Evolutionary conservation across 2,888 invertebrate species (phyloP), one percentile per base, ranked within the genome.

Genomic region (Blera fallax): DNA sequence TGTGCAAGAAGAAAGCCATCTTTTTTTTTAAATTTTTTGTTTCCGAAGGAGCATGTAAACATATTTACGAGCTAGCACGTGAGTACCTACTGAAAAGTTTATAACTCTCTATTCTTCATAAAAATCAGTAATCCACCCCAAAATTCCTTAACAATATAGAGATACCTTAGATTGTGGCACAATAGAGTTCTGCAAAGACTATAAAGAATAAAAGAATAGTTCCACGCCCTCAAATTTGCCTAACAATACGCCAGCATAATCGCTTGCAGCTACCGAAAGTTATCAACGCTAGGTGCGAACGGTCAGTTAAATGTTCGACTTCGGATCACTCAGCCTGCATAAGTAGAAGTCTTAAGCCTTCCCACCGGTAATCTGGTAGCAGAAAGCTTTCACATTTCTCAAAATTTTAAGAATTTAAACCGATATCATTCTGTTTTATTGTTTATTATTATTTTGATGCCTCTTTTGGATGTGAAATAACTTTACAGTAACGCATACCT

Each of bases 371-470:
- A 80, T 56, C 65, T 80, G 60, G 80, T 85, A 85, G 80, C 85
- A 24, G 21, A 60, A 72, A 80, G 85, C 80, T 85, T 85, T 85
- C 70, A 80, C 74, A 81, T 84, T 69, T 74, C 32, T 80, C 79
- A 84, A 64, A 70, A 16, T 37, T 27, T 32, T 8, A 67, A 69
- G 3, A 62, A 62, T 50, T 29, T 16, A 48, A 43, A 24, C 54
- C 48, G 58, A 45, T 69, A 73, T 60, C 40, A 43, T 32, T 21
- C 8, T 50, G 48, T 48, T 69, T 73, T 56, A 67, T 50, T 29
- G 62, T 62, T 29, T 45, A 82, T 74, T 54, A 43, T 48, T 32
- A 40, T 69, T 69, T 52, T 76, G 67, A 73, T 64, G 60, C 70
- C 62, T 65, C 54, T 43, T 50, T 27, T 29, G 48, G 37, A 32